Evolutionary conservation across 1,140 invertebrate genomes (phyloP), one percentile per base, ranked within the genome.

Genomic region (Schlechtendalia chinensis): DNA sequence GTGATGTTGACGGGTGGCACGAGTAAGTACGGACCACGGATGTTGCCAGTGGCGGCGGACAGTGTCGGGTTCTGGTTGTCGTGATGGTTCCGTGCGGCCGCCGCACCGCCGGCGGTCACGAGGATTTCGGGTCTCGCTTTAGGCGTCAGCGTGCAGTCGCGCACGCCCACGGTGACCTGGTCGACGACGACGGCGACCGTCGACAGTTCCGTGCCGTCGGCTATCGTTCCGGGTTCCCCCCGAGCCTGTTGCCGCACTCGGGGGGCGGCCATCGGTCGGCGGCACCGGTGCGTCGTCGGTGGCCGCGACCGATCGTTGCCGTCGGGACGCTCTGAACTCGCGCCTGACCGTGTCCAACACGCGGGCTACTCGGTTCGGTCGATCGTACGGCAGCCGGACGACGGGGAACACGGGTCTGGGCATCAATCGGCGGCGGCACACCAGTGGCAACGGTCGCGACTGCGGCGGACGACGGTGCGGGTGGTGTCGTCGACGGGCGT

Each of bases 391-490:
- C 39, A 77, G 54, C n/a, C 56, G 27, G 24, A 77, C 74, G 16
- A 77, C 22, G 5, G 74, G 74, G 8, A 45, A 77, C 19, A 77
- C 74, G 22, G 74, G 74, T 16, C 56, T 77, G 56, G 56, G 74
- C 74, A 77, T 77, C 74, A 77, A 77, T 47, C 56, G 56, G 56
- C 74, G 74, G 56, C 74, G 74, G 14, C 74, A 77, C 53, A 77
- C 74, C 32, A 77, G n/a, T 19, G 74, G 54, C 22, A 45, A 50
- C 27, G 54, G 74, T 39, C n/a, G n/a, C n/a, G n/a, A n/a, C 50
- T 54, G 50, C 50, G 24, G 32, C 29, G 58, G 54, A 24, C n/a
- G 74, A 2, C 19, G 32, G 54, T 16, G 54, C 1, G 0, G 53
- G 8, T 8, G 69, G 47, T 22, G 39, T 63, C 19, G 39, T 14